Evolutionary conservation across 2,113 vertebrate genomes (phyloP).

Genomic region (Melospiza melodia): DNA sequence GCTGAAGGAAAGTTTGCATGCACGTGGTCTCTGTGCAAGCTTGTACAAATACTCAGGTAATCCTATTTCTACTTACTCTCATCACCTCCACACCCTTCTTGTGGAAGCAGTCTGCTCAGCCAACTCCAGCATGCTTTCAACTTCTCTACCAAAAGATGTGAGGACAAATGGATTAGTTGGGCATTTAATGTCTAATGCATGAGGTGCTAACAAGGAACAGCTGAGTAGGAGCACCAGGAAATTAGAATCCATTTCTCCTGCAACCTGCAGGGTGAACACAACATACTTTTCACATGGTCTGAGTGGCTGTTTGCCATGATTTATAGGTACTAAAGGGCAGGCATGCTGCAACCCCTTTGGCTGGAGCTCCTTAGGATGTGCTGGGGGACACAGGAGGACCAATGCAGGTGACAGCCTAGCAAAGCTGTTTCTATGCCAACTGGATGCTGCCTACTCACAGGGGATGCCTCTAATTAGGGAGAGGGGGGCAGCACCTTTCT

Average conservation of each 20-base stretch:
- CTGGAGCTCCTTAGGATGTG: neutral
- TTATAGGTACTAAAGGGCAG: neutral
- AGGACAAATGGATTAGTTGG: neutral
- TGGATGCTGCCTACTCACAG: neutral
- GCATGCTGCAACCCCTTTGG: neutral
- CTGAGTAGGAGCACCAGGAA: neutral
- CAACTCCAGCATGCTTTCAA: neutral
- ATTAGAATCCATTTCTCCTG: neutral
- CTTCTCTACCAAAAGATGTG: neutral
- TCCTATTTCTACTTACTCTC: neutral
- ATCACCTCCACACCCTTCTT: neutral
- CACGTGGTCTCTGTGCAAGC: neutral
- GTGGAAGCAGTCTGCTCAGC: neutral
- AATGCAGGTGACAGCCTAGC: neutral
- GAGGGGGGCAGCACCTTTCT: neutral
- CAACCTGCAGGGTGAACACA: neutral
- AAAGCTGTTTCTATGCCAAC: neutral
- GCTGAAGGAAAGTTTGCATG: neutral
- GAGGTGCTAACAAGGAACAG: neutral
- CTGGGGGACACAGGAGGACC: neutral
- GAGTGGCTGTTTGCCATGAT: neutral
- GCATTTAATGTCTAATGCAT: neutral
- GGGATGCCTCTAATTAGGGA: neutral
- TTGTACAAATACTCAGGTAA: neutral
- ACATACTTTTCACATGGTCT: neutral